These are phyloP conservation scores for Leucopternis melanops DNA, from an alignment of 2,113 vertebrate genomes.

Conservation along the genomic window DNA sequence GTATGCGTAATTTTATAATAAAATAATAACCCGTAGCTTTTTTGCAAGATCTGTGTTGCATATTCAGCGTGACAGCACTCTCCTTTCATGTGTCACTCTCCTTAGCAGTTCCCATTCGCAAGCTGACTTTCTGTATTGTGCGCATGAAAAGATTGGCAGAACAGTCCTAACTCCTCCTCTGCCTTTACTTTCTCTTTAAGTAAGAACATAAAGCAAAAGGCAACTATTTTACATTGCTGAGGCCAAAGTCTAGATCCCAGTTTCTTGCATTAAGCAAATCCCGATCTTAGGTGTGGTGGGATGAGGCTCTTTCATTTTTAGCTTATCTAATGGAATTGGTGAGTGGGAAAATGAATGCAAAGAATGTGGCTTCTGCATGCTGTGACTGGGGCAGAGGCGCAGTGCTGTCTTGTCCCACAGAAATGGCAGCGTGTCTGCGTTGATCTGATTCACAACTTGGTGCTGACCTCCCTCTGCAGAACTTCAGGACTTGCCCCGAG, in stretches of 20 bases:
- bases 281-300: neutral
- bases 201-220: neutral
- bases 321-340: neutral
- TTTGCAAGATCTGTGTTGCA: neutral
- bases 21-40: neutral
- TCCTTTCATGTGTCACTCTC: neutral
- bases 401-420: neutral
- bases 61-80: neutral
- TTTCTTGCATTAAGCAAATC: neutral
- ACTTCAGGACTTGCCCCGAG: slow-evolving; percentile 79
- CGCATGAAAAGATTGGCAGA: neutral
- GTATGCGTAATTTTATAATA: neutral
- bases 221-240: neutral
- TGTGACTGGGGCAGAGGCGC: neutral
- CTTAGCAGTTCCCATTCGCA: neutral
- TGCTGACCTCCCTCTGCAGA: slow-evolving; percentile 65
- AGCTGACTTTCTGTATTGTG: neutral
- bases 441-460: neutral
- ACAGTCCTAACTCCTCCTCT: neutral
- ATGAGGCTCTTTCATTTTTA: neutral
- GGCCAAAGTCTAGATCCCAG: neutral
- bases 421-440: fast-evolving
- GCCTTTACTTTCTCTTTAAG: neutral
- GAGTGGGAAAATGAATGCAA: neutral
- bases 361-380: neutral